phyloP scores from a whole-genome alignment of 2,888 invertebrate genomes.

The Dichetophora obliterata region DNA sequence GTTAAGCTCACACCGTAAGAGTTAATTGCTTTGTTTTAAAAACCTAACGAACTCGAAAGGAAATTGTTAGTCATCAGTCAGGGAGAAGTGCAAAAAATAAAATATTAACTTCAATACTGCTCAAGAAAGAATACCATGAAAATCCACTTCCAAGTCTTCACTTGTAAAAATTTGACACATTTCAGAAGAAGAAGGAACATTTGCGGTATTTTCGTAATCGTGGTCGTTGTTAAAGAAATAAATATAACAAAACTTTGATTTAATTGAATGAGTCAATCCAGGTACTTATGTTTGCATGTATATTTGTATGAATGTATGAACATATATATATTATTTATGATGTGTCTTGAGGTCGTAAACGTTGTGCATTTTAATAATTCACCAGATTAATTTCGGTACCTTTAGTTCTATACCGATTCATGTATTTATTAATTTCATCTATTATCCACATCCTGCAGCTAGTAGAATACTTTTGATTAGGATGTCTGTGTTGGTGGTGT shows the following conservation, averaged over 20 bases:
- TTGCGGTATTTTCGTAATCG: background rate
- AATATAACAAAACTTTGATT: conserved; percentile 32
- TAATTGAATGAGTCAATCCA: background rate
- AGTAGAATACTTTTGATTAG: background rate
- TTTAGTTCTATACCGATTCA: background rate
- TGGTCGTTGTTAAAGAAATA: conserved; percentile 26
- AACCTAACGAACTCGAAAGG: background rate
- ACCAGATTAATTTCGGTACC: background rate
- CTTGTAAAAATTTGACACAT: no score
- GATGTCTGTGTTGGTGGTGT: background rate
- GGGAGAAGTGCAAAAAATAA: background rate
- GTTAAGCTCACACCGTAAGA: background rate
- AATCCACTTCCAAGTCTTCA: no score
- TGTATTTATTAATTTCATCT: background rate
- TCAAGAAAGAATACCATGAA: no score
- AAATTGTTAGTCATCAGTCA: background rate
- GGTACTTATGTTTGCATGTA: background rate
- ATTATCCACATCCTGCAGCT: background rate
- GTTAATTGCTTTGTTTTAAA: background rate
- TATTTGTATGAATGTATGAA: background rate
- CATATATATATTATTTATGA: conserved; percentile 1
- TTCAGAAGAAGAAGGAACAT: no score
- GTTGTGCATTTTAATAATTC: conserved; percentile 6
- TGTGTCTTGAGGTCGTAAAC: conserved; percentile 21
- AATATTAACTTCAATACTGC: background rate